Evolutionary conservation across 1,140 invertebrate species (phyloP).

Genomic region (Nautilus pompilius): DNA sequence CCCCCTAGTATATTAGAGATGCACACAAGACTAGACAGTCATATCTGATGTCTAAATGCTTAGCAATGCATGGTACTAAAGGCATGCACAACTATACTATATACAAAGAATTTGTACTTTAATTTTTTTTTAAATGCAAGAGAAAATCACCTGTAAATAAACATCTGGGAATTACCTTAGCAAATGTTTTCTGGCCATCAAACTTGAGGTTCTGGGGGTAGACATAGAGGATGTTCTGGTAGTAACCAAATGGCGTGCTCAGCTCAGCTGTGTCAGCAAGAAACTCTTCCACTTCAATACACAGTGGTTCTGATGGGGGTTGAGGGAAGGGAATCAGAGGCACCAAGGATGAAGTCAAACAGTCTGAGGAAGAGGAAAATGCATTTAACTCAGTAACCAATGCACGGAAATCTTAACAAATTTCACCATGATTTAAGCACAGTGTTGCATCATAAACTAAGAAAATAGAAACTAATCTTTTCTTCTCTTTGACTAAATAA

Average conservation of each 20-base stretch:
- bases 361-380: constrained; percentile 61
- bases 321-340: constrained; percentile 79
- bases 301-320: constrained; percentile 69
- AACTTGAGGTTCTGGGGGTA: constrained; percentile 83
- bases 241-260: constrained; percentile 66
- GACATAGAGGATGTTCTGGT: constrained; percentile 84
- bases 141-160: neutral
- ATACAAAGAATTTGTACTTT: no score
- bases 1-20: no score
- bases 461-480: no score
- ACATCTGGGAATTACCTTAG: constrained; percentile 54
- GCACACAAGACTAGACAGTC: no score
- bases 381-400: neutral
- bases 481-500: no score
- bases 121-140: neutral
- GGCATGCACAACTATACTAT: no score
- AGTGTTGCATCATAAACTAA: no score
- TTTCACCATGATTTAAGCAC: no score
- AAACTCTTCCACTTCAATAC: constrained; percentile 80
- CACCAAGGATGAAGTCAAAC: constrained; percentile 72
- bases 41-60: no score
- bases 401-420: neutral
- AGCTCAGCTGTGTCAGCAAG: constrained; percentile 69
- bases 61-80: no score
- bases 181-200: constrained; percentile 87